Evolutionary conservation across 2,888 invertebrate species (phyloP).

Genomic region (Pteria penguin): DNA sequence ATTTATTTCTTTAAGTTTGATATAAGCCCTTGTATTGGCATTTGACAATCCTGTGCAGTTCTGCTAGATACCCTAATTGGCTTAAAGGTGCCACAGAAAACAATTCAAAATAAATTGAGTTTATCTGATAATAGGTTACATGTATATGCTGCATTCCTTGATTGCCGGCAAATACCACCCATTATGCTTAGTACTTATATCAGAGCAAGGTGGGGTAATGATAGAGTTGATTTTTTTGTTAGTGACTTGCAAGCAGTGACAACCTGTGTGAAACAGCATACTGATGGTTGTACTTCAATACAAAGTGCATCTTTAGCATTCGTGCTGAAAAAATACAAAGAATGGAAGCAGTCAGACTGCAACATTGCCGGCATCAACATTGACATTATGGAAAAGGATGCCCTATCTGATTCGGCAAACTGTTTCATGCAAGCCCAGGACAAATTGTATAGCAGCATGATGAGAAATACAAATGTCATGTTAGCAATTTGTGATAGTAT

Average conservation of each 20-base stretch:
- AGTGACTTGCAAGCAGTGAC: conserved; percentile 22
- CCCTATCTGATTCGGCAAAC: background rate
- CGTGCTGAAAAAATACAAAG: conserved; percentile 8
- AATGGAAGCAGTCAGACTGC: conserved; percentile 22
- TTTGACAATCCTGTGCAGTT: too few species aligned
- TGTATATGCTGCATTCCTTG: too few species aligned
- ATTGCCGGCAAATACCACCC: too few species aligned
- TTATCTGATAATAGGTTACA: too few species aligned
- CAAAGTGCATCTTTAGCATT: conserved; percentile 14
- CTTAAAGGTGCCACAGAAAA: too few species aligned
- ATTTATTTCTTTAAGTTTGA: too few species aligned
- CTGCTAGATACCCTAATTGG: too few species aligned
- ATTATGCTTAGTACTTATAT: too few species aligned
- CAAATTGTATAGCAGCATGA: background rate
- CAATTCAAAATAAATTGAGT: too few species aligned
- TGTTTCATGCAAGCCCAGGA: conserved; percentile 12
- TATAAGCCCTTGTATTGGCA: too few species aligned
- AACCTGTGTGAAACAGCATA: conserved; percentile 34
- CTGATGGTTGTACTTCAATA: conserved; percentile 23
- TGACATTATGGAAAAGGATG: background rate
- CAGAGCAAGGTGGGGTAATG: too few species aligned
- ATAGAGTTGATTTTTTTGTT: too few species aligned
- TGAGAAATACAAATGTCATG: background rate
- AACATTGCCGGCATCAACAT: background rate
- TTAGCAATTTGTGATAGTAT: background rate